Percentiles rank a stretch among this genome's conserved stretches.
phyloP scores from a whole-genome alignment of 1,140 invertebrate species.

The Drosophila micromelanica region DNA sequence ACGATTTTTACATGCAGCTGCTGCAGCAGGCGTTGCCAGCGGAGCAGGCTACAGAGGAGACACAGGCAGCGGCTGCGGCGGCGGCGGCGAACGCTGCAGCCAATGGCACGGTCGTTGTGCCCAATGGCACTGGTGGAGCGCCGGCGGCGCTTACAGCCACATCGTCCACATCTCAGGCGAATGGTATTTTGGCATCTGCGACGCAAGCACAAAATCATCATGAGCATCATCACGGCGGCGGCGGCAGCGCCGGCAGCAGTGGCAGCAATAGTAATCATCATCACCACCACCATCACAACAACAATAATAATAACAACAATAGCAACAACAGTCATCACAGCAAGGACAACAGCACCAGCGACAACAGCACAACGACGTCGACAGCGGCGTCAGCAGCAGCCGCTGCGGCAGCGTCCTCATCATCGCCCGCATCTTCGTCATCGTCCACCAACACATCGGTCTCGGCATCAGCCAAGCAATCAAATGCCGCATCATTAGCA shows the following conservation, averaged over 20 bases:
- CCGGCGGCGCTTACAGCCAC: constrained; percentile 37
- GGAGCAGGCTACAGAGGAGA: constrained; percentile 83
- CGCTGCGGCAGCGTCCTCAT: constrained; percentile 18
- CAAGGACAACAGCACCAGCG: constrained; percentile 45
- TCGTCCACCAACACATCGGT: constrained; percentile 33
- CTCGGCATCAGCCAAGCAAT: constrained; percentile 41
- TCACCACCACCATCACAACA: constrained; percentile 66
- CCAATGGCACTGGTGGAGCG: constrained; percentile 39
- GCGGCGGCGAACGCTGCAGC: constrained; percentile 14
- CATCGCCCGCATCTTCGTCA: constrained; percentile 30
- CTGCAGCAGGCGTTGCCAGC: constrained; percentile 95
- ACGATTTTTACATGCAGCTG: constrained; percentile 97
- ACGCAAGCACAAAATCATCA: constrained; percentile 77
- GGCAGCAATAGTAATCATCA: constrained; percentile 61
- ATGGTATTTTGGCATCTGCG: constrained; percentile 59
- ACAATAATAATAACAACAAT: constrained; percentile 29
- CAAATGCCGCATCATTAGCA: constrained; percentile 34
- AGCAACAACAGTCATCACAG: constrained; percentile 33
- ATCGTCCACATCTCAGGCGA: constrained; percentile 43
- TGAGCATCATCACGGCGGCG: constrained; percentile 67
- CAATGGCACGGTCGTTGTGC: constrained; percentile 29
- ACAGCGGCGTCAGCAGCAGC: constrained; percentile 15
- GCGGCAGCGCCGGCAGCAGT: constrained; percentile 52
- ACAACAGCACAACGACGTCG: constrained; percentile 34
- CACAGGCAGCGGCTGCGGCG: constrained; percentile 29